Conservation (phyloP, 2,888 invertebrate genomes). For the Spodoptera exigua region DNA sequence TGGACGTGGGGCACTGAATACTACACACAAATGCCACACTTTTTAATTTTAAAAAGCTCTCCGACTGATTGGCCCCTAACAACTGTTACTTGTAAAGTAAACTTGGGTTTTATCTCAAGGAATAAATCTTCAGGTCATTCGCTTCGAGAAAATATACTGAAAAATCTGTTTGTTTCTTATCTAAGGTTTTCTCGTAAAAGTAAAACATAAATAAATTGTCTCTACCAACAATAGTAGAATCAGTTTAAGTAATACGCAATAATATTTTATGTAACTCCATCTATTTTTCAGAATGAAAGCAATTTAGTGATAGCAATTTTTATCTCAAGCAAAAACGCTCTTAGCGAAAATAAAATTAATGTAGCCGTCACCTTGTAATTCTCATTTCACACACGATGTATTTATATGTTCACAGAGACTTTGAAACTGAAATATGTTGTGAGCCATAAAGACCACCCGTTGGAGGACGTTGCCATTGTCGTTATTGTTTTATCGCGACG, state of each 20-base stretch:
- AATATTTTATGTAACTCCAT: conserved; percentile 17
- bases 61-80: conserved; percentile 71
- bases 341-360: conserved; percentile 29
- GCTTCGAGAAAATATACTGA: conserved; percentile 42
- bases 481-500: conserved; percentile 60
- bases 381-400: conserved; percentile 23
- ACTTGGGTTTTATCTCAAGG: conserved; percentile 63
- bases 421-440: conserved; percentile 36
- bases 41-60: conserved; percentile 82
- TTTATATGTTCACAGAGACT: conserved; percentile 18
- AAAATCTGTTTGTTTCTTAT: conserved; percentile 25
- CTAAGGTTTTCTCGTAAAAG: conserved; percentile 27
- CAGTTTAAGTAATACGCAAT: conserved; percentile 12
- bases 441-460: conserved; percentile 50
- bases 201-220: conserved; percentile 25
- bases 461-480: conserved; percentile 32
- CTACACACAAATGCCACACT: conserved; percentile 72
- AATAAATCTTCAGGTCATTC: conserved; percentile 67
- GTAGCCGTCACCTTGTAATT: conserved; percentile 4
- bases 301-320: conserved; percentile 36
- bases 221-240: conserved; percentile 16
- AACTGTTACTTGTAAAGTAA: conserved; percentile 62
- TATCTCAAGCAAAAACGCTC: conserved; percentile 27
- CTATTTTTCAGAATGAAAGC: conserved; percentile 49
- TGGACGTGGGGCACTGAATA: conserved; percentile 63